Percentiles rank a stretch among this genome's conserved stretches.
phyloP scores from a whole-genome alignment of 2,797 vertebrate species.

The Hirundo rustica region DNA sequence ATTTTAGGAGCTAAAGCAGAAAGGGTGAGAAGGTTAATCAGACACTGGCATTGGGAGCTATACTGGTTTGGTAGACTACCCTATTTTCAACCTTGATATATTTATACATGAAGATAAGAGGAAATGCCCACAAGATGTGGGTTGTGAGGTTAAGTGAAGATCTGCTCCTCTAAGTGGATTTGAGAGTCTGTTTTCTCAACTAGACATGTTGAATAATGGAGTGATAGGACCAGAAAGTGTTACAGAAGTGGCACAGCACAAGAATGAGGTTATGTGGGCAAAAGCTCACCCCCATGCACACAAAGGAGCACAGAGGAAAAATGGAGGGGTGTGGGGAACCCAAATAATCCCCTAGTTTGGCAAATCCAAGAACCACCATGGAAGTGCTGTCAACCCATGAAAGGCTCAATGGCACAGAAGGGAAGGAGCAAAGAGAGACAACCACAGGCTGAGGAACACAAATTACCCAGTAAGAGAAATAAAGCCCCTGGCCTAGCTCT shows the following conservation, averaged over 20 bases:
- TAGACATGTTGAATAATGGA: neutral
- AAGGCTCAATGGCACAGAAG: neutral
- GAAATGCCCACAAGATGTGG: neutral
- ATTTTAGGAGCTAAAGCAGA: conserved; percentile 31
- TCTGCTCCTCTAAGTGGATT: neutral
- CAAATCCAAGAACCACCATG: neutral
- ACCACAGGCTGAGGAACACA: neutral
- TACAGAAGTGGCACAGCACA: neutral
- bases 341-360: neutral
- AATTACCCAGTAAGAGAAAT: neutral
- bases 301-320: neutral
- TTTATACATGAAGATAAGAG: neutral
- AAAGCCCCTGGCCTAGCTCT: neutral
- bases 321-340: neutral
- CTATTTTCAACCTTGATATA: neutral
- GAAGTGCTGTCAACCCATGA: neutral
- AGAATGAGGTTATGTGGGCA: neutral
- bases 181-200: neutral
- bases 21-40: conserved; percentile 17
- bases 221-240: neutral
- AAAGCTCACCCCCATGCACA: neutral
- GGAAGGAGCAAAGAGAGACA: neutral
- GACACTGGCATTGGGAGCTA: neutral
- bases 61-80: neutral
- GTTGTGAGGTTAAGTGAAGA: neutral